These are phyloP conservation scores for Zophobas atratus DNA, from an alignment of 1,140 invertebrate genomes.

Conservation along the genomic window DNA sequence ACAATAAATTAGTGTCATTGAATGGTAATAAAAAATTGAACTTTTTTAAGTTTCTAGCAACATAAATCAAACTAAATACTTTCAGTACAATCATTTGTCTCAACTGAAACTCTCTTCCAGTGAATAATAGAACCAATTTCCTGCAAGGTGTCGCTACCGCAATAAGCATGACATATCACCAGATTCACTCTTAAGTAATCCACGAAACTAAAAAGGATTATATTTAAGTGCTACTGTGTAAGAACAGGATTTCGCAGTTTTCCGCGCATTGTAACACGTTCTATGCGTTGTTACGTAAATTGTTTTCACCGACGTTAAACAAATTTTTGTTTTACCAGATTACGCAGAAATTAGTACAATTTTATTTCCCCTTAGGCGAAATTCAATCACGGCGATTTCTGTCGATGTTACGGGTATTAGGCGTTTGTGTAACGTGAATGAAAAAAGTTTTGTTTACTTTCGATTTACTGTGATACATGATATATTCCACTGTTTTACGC, in stretches of 20 bases:
- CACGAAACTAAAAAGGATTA: constrained; percentile 51
- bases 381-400: background rate
- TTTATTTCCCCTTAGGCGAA: too few relatives aligned
- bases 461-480: background rate
- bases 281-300: too few relatives aligned
- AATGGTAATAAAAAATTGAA: too few relatives aligned
- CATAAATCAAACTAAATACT: constrained; percentile 53
- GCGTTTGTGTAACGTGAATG: background rate
- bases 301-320: too few relatives aligned
- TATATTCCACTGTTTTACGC: constrained; percentile 10
- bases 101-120: constrained; percentile 45
- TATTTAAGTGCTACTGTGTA: constrained; percentile 16
- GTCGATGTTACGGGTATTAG: background rate
- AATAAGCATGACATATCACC: constrained; percentile 55
- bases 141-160: constrained; percentile 53
- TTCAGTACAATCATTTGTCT: constrained; percentile 53
- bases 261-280: background rate
- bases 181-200: constrained; percentile 54
- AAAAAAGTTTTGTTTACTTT: constrained; percentile 9
- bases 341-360: too few relatives aligned
- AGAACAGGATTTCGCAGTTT: background rate
- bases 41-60: constrained; percentile 27
- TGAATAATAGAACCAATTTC: constrained; percentile 57
- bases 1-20: too few relatives aligned
- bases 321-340: too few relatives aligned